phyloP scores from a whole-genome alignment of 2,888 invertebrate genomes.

The Drosophila kanekoi region DNA sequence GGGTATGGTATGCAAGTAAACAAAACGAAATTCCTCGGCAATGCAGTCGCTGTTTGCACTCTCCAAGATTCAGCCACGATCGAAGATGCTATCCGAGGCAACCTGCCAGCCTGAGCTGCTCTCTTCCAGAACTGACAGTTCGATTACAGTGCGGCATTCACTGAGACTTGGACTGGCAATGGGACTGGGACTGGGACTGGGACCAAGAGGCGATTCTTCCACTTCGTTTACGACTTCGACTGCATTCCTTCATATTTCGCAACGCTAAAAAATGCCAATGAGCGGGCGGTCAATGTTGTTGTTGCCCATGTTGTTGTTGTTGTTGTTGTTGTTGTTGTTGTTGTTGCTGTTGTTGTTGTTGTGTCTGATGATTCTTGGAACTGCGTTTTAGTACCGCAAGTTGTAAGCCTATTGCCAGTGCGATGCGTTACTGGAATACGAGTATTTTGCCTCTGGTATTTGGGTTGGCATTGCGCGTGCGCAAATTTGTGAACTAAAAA shows the following conservation, averaged over 20 bases:
- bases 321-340: conserved; percentile 21
- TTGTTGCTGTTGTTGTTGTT: conserved; percentile 29
- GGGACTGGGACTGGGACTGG: neutral
- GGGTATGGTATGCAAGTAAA: conserved; percentile 28
- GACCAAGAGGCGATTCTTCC: conserved; percentile 30
- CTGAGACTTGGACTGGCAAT: conserved; percentile 4
- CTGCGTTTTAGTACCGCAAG: conserved; percentile 61
- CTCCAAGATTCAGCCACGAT: conserved; percentile 21
- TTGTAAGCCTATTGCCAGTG: conserved; percentile 40
- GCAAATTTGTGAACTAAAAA: conserved; percentile 58
- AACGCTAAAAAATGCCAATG: conserved; percentile 69
- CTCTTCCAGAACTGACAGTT: conserved; percentile 46
- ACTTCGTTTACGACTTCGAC: conserved; percentile 49
- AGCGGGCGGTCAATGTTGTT: conserved; percentile 37
- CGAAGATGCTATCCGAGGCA: conserved; percentile 27
- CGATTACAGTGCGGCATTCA: conserved; percentile 60
- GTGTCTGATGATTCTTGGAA: conserved; percentile 63
- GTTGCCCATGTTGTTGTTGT: conserved; percentile 29
- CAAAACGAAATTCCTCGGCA: conserved; percentile 38
- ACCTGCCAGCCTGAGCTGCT: conserved; percentile 39
- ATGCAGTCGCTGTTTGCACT: conserved; percentile 12
- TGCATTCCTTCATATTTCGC: conserved; percentile 77
- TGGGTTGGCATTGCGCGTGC: conserved; percentile 75
- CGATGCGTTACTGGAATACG: conserved; percentile 30
- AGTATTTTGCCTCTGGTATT: conserved; percentile 59